These are phyloP conservation scores for Chelon labrosus DNA, from an alignment of 2,797 vertebrate species.

Conservation along the genomic window DNA sequence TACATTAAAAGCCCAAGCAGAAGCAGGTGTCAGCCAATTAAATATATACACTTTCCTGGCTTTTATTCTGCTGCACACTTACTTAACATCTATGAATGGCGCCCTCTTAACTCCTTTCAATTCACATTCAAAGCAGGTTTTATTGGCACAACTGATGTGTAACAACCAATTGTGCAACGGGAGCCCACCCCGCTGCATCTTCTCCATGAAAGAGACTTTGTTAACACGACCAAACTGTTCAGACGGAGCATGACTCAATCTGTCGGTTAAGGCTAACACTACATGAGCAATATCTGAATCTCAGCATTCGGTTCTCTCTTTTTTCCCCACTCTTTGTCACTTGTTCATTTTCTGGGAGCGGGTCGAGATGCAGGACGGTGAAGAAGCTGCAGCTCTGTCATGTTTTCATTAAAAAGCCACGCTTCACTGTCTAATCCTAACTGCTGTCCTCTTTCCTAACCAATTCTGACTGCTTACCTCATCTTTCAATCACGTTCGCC, in stretches of 20 bases:
- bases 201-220: slow-evolving; percentile 75
- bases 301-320: slow-evolving; percentile 37
- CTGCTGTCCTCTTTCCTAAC: slow-evolving; percentile 71
- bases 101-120: slow-evolving; percentile 75
- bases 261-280: slow-evolving; percentile 52
- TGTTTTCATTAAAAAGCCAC: slow-evolving; percentile 89
- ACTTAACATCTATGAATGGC: slow-evolving; percentile 76
- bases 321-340: slow-evolving; percentile 28
- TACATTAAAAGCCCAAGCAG: slow-evolving; percentile 77
- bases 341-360: slow-evolving; percentile 55
- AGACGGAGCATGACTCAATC: slow-evolving; percentile 64
- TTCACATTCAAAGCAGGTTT: slow-evolving; percentile 78
- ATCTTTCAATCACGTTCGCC: slow-evolving; percentile 74
- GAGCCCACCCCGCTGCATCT: slow-evolving; percentile 54
- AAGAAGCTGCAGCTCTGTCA: slow-evolving; percentile 73
- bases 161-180: slow-evolving; percentile 65
- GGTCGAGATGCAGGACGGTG: slow-evolving; percentile 44
- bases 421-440: slow-evolving; percentile 85
- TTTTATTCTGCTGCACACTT: slow-evolving; percentile 69
- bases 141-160: slow-evolving; percentile 75
- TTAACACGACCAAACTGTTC: slow-evolving; percentile 68
- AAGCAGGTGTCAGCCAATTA: slow-evolving; percentile 82
- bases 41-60: slow-evolving; percentile 79
- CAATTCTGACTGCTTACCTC: slow-evolving; percentile 80
- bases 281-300: slow-evolving; percentile 69